Base-by-base conservation (phyloP, 2,113 vertebrate species). In the Cacatua alba region DNA sequence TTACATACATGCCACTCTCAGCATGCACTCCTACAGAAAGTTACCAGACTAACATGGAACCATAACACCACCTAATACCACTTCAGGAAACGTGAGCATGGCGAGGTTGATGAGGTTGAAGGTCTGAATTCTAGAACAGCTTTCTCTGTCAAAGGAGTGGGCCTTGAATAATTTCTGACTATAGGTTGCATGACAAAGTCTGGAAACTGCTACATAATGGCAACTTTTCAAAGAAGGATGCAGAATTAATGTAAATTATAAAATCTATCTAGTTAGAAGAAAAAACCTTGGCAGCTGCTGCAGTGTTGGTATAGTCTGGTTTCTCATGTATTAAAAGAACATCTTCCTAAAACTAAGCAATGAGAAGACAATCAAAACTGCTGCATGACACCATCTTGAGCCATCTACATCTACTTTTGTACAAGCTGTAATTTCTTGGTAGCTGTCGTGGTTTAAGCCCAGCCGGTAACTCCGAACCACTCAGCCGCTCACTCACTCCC, bases 41-140 rank as follows among this genome's bases (percentile, higher is more conserved):
- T 3, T 37, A 62, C 41, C 43, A 63, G 35, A 60, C 11, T 3
- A 37, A 49, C 0, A 52, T 5, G 18, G 49, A 79, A 39, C 7
- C 29, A 1, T 8, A 49, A 31, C n/a, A 48, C 33, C 5, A 13
- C 44, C 12, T 4, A 16, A 39, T 4, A 17, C 3, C 35, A 25
- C 57, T 39, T 46, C 55, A 49, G 25, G 31, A 44, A 55, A 55
- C 5, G 0, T 13, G 14, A 62, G 3, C 46, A 18, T 0, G 33
- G 49, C 0, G 12, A 88, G 33, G 24, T 0, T 57, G 37, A 60
- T 0, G 13, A 85, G 35, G 20, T 0, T 69, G n/a, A 64, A 55
- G 3, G 46, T 14, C 23, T 25, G 17, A 6, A 63, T 23, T 75
- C 28, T 71, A 57, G 24, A 2, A 11, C 41, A 29, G 20, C 11